Evolutionary conservation across 2,888 invertebrate genomes (phyloP), one percentile per base, ranked within the genome.

Genomic region (Raillietiella orientalis): DNA sequence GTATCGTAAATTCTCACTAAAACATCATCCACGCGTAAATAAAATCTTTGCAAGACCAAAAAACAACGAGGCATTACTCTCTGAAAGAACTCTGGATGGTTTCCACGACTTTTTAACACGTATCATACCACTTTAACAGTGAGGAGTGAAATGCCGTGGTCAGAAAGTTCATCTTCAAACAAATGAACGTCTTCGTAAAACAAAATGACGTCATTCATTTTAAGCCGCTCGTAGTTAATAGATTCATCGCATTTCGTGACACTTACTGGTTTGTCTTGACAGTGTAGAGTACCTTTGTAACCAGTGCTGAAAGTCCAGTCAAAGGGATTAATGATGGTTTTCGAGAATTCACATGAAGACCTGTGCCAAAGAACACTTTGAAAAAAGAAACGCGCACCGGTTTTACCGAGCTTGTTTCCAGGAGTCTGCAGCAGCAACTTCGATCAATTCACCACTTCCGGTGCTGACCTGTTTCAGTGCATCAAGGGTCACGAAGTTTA

Each of bases 111-210:
- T n/a, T n/a, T n/a, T n/a, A n/a, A n/a, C n/a, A n/a, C n/a, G n/a
- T n/a, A n/a, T n/a, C 44, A 41, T 55, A 84, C 84, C 52, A 96
- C 72, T 64, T 90, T 84, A 1, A 82, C 75, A 33, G 66, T 69
- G 37, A 67, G 58, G 26, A 70, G 64, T 2, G 93, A 75, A 28
- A 75, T 66, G 10, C 96, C 96, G 54, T 96, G 77, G 49, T 96
- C 96, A 42, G 90, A 90, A 24, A 96, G 50, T 47, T 96, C 96
- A 53, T 99, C 96, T 52, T 99, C 96, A 53, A 72, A 99, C 19
- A 96, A 50, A 29, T 74, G 67, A 16, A 93, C 50, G 44, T 93
- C 84, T 36, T 77, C 69, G 47, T 77, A 93, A 45, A 90, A 93
- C 3, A 77, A 46, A 28, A 99, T 96, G 42, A 67, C 66, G 37